phyloP scores from a whole-genome alignment of 2,797 vertebrate genomes.

The Tarsius wallacei region DNA sequence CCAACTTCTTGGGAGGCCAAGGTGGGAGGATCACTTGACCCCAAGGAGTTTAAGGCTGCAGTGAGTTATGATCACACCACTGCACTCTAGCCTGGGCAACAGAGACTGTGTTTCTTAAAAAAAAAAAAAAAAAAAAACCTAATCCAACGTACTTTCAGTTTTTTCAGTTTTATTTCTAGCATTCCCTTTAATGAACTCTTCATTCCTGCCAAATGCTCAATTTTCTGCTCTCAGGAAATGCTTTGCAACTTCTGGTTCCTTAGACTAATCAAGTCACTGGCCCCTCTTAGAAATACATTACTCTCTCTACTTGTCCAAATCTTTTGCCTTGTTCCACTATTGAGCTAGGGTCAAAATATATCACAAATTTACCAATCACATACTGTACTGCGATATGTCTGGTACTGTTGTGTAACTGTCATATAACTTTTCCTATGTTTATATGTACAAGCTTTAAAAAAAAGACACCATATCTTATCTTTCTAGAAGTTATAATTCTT shows the following conservation, averaged over 20 bases:
- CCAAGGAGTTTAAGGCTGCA: too few species aligned
- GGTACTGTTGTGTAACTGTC: neutral
- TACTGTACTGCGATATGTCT: neutral
- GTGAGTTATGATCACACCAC: too few species aligned
- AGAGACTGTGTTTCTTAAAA: neutral
- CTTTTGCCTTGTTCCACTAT: neutral
- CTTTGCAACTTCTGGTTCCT: constrained; percentile 7
- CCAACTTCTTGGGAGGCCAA: too few species aligned
- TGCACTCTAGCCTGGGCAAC: too few species aligned
- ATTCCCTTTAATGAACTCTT: neutral
- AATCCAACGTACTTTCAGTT: neutral
- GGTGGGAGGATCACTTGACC: too few species aligned
- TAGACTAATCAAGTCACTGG: neutral
- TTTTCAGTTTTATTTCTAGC: neutral
- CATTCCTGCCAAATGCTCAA: neutral
- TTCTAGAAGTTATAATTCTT: neutral
- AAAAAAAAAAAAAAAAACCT: neutral
- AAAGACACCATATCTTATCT: neutral
- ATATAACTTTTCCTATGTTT: constrained; percentile 22
- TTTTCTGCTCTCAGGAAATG: constrained; percentile 15
- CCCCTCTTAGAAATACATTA: neutral
- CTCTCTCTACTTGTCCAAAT: neutral
- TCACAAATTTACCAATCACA: neutral
- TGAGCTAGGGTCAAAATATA: neutral
- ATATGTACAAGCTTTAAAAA: neutral